Base-by-base conservation (phyloP, 2,113 vertebrate species). In the Ptilorrhoa leucosticta region DNA sequence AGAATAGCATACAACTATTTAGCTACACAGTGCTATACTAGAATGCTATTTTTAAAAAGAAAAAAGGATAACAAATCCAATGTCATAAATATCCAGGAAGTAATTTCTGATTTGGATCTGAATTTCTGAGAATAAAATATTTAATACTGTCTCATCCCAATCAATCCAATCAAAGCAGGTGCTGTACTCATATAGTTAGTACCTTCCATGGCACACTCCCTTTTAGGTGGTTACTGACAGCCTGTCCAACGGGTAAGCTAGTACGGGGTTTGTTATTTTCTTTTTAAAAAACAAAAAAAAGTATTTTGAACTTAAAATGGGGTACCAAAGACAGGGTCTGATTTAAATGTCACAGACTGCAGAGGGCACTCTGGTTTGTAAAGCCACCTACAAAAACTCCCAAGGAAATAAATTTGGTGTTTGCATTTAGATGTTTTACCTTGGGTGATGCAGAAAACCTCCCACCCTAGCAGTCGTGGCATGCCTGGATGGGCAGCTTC, bases 381-480 rank as follows among this genome's bases (percentile, higher is more conserved):
- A 75, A 51, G 51, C 39, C 53, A 31, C 65, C 6, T 19, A 7
- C 12, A 45, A 7, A 39, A 64, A 19, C 30, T 75, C 35, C 7
- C 5, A 13, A 53, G 56, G 35, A 91, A 58, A 23, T 54, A 63
- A n/a, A 70, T 37, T 3, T 4, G 10, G 13, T 54, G 13, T 56
- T 84, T 69, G 45, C n/a, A 5, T 82, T 51, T 18, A 23, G n/a
- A 1, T 60, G 7, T 39, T 66, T 66, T 50, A 45, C 23, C 39
- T 33, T 5, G 31, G 27, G 24, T 20, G 27, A 30, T 64, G 35
- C 4, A 7, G 31, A 22, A 64, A 47, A 7, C 37, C 35, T 83
- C 15, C 33, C 13, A 8, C 24, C 17, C 3, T 1, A 5, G 35
- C 64, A 44, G 42, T 1, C 0, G 7, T 4, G 53, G 90, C 18